phyloP scores from a whole-genome alignment of 2,113 vertebrate species.

The Narcine bancroftii region DNA sequence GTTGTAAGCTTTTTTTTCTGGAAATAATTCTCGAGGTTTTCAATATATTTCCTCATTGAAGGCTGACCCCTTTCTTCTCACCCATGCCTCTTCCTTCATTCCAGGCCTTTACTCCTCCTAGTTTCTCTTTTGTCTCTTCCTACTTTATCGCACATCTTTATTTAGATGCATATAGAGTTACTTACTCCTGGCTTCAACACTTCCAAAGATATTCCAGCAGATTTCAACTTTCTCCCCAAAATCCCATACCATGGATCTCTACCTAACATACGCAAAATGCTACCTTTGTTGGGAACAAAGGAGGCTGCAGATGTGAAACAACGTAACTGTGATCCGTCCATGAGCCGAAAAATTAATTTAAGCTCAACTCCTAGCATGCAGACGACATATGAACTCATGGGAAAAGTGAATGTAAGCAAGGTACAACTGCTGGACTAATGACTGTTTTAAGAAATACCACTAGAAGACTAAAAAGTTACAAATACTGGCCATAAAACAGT shows the following conservation, averaged over 20 bases:
- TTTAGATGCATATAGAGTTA: no score
- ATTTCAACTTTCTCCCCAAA: no score
- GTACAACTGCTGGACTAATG: background rate
- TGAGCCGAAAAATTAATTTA: background rate
- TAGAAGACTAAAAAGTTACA: background rate
- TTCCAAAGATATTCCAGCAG: background rate
- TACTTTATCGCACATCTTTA: background rate
- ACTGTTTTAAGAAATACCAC: background rate
- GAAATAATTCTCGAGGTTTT: no score
- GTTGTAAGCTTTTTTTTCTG: no score
- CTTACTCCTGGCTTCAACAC: background rate
- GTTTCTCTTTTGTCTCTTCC: background rate
- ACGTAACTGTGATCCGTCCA: no score
- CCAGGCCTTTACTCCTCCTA: background rate
- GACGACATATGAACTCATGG: background rate
- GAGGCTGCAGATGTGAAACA: no score
- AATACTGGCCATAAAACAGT: background rate
- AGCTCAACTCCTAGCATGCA: background rate
- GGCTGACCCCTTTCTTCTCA: no score
- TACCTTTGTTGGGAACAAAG: no score
- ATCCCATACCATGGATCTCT: background rate
- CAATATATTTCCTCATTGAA: no score
- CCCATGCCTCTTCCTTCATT: background rate
- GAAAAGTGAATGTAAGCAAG: background rate
- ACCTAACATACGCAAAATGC: no score